A percentile compares a stretch with the other conserved stretches of the same genome.
Conservation (phyloP, 1,140 invertebrate species). For the Drosophila repleta region DNA sequence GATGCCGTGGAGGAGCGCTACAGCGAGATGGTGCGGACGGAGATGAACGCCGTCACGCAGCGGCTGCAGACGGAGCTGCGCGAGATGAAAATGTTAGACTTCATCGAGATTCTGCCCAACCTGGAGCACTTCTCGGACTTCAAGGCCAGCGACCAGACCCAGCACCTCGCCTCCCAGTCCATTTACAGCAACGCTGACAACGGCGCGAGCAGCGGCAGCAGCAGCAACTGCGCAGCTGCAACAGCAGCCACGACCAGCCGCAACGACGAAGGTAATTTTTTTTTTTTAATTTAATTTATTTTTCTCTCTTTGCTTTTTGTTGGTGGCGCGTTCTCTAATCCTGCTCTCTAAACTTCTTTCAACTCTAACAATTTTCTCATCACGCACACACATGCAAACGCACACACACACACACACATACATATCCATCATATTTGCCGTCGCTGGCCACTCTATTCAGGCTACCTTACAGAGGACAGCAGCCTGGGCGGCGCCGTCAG, state of each 20-base stretch:
- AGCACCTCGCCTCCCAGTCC: conserved; percentile 52
- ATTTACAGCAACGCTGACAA: conserved; percentile 32
- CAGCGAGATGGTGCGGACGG: conserved; percentile 41
- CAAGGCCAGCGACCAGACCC: conserved; percentile 69
- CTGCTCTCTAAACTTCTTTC: conserved; percentile 41
- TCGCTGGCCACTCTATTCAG: conserved; percentile 65
- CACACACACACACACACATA: conserved; percentile 18
- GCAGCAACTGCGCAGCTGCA: conserved; percentile 2
- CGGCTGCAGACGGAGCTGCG: conserved; percentile 55
- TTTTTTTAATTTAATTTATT: background rate
- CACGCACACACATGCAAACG: conserved; percentile 34
- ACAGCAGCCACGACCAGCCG: conserved; percentile 41
- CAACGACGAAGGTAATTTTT: conserved; percentile 71
- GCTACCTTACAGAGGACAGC: conserved; percentile 84
- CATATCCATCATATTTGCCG: conserved; percentile 20
- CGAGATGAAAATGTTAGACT: conserved; percentile 58
- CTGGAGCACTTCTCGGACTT: conserved; percentile 53
- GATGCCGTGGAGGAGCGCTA: conserved; percentile 53
- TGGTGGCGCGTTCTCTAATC: conserved; percentile 55
- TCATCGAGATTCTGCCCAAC: conserved; percentile 39
- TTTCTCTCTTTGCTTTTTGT: conserved; percentile 27
- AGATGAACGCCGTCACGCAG: conserved; percentile 37
- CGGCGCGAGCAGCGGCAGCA: background rate
- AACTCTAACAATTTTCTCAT: conserved; percentile 13
- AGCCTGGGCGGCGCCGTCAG: conserved; percentile 40